These are phyloP conservation scores for Cryptus armator DNA, from an alignment of 2,888 invertebrate genomes.

Conservation along the genomic window DNA sequence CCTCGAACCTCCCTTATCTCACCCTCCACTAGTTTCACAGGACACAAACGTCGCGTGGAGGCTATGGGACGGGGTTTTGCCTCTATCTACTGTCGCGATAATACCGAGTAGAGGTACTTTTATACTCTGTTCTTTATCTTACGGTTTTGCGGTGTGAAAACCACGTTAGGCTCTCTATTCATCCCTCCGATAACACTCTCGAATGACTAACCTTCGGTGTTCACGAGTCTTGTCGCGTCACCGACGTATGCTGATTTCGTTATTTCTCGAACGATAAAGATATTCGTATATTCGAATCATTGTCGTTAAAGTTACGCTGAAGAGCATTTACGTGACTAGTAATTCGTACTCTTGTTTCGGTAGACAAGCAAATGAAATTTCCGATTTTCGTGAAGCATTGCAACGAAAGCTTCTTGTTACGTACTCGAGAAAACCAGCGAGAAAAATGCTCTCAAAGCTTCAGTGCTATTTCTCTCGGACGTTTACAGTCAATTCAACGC, in stretches of 20 bases:
- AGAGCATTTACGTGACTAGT: no score
- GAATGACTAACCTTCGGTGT: constrained; percentile 24
- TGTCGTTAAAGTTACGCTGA: no score
- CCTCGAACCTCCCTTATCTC: constrained; percentile 65
- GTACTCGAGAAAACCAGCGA: not conserved
- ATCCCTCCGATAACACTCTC: constrained; percentile 16
- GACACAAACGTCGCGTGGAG: constrained; percentile 28
- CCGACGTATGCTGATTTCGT: no score
- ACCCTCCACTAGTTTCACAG: constrained; percentile 39
- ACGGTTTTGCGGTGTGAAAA: constrained; percentile 38
- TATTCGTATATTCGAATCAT: no score
- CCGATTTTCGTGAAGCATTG: no score
- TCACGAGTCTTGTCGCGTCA: no score
- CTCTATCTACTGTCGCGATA: constrained; percentile 65
- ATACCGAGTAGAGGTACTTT: constrained; percentile 62
- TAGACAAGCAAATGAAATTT: no score
- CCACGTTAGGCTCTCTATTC: constrained; percentile 32
- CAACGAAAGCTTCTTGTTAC: not conserved
- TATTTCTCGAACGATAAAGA: no score
- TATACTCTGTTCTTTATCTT: constrained; percentile 37
- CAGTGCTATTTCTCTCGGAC: no score
- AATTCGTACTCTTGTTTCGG: no score
- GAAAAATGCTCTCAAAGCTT: no score
- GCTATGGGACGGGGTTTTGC: constrained; percentile 47
- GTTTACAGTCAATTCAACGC: no score